A percentile compares a stretch with the other conserved stretches of the same genome.
phyloP scores from a whole-genome alignment of 2,797 vertebrate species.

The Sebastolobus altivelis region DNA sequence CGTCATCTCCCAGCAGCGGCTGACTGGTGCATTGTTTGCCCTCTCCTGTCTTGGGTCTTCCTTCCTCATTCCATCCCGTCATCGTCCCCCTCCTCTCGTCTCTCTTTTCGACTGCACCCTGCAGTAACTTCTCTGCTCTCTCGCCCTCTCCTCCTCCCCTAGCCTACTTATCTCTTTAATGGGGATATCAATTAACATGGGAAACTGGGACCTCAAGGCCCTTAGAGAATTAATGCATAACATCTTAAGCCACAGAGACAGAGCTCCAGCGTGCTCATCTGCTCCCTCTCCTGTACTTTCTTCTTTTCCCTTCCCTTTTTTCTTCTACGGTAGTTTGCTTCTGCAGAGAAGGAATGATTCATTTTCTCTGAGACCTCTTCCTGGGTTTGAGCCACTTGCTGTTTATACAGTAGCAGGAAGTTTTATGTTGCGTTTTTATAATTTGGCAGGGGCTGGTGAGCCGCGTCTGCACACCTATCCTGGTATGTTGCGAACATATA shows the following conservation, averaged over 20 bases:
- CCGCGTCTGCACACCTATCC: conserved; percentile 34
- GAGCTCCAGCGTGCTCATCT: conserved; percentile 48
- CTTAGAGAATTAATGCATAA: conserved; percentile 71
- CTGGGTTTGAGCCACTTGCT: conserved; percentile 44
- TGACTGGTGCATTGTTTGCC: conserved; percentile 16
- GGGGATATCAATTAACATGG: conserved; percentile 81
- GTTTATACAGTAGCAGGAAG: conserved; percentile 51
- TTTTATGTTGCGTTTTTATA: conserved; percentile 50
- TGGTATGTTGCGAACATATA: conserved; percentile 24
- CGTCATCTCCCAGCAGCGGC: conserved; percentile 35
- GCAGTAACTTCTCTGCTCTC: conserved; percentile 66
- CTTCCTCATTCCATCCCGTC: conserved; percentile 26
- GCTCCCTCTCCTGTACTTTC: conserved; percentile 29
- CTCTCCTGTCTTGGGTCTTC: conserved; percentile 26
- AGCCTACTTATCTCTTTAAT: conserved; percentile 76
- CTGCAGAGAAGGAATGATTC: conserved; percentile 43
- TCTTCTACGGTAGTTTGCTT: conserved; percentile 40
- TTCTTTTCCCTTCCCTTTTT: conserved; percentile 32
- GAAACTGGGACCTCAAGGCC: conserved; percentile 68
- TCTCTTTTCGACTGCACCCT: conserved; percentile 39
- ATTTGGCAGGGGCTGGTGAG: conserved; percentile 40
- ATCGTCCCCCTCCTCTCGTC: conserved; percentile 21
- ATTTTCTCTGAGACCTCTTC: conserved; percentile 40
- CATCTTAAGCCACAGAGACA: conserved; percentile 63
- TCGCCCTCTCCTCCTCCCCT: conserved; percentile 47